phyloP scores from a whole-genome alignment of 2,797 vertebrate species.

The Halcyon badia region DNA sequence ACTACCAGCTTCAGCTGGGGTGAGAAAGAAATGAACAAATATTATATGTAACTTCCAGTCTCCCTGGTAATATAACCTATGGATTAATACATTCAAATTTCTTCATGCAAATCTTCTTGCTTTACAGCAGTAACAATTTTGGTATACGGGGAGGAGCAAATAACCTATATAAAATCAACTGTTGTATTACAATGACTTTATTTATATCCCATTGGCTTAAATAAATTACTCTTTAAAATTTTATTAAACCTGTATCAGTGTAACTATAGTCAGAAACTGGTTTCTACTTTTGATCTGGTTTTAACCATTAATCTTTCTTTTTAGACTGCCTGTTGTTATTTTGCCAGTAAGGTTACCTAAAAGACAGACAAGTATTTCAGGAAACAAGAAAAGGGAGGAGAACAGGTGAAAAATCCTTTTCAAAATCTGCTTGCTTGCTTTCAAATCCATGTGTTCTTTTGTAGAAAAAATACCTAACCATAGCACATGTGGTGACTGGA shows the following conservation, averaged over 20 bases:
- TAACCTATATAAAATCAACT: not conserved
- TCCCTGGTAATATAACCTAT: not conserved
- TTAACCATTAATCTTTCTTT: not conserved
- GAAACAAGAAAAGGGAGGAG: not conserved
- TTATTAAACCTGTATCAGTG: not conserved
- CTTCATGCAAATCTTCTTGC: not conserved
- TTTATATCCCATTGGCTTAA: not conserved
- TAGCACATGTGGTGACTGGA: not conserved
- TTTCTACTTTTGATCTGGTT: constrained; percentile 4
- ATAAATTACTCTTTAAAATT: not conserved
- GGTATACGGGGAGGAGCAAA: not conserved
- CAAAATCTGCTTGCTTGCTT: not conserved
- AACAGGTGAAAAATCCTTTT: constrained; percentile 15
- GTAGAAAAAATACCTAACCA: not conserved
- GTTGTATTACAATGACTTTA: not conserved
- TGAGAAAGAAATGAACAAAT: not conserved
- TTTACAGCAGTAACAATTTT: not conserved
- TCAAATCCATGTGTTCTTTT: not conserved
- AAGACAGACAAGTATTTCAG: constrained; percentile 8
- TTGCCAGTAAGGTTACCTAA: not conserved
- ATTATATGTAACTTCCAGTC: not conserved
- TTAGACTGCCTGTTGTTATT: constrained; percentile 9
- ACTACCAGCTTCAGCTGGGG: not conserved
- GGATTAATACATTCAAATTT: not conserved
- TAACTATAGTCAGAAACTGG: not conserved